Evolutionary conservation across 2,888 invertebrate species (phyloP).

Genomic region (Lacanobia oleracea): DNA sequence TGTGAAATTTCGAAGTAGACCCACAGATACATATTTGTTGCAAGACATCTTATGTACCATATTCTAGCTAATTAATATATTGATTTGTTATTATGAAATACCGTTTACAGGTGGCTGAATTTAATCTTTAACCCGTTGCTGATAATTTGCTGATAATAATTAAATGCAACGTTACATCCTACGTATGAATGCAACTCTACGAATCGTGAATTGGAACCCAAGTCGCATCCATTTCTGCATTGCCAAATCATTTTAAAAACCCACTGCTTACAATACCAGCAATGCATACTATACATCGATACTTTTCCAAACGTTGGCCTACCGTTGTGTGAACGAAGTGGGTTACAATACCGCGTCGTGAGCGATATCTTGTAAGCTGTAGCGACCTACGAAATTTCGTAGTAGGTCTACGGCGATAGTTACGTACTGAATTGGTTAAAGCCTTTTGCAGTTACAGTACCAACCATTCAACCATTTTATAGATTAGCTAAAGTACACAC

Average conservation of each 20-base stretch:
- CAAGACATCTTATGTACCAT: neutral
- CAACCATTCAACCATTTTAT: too few species aligned
- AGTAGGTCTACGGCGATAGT: slow-evolving; percentile 3
- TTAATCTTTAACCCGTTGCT: neutral
- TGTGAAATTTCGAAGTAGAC: too few species aligned
- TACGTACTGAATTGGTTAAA: neutral
- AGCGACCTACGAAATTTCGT: slow-evolving; percentile 9
- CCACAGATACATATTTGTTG: neutral
- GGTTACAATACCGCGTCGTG: neutral
- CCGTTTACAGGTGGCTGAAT: neutral
- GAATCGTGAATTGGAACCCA: neutral
- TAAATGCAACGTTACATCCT: neutral
- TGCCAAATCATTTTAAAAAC: neutral
- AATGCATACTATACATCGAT: neutral
- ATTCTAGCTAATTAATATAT: too few species aligned
- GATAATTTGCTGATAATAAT: neutral
- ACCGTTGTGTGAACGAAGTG: slow-evolving; percentile 16
- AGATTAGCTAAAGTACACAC: too few species aligned
- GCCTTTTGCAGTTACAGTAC: too few species aligned
- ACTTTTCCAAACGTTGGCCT: slow-evolving; percentile 21
- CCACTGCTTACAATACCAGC: neutral
- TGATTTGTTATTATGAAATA: neutral
- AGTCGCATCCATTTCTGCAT: slow-evolving; percentile 1
- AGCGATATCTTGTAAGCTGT: slow-evolving; percentile 18
- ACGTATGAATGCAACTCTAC: neutral